Evolutionary conservation across 2,797 vertebrate genomes (phyloP).

Genomic region (Sebastes jordani): DNA sequence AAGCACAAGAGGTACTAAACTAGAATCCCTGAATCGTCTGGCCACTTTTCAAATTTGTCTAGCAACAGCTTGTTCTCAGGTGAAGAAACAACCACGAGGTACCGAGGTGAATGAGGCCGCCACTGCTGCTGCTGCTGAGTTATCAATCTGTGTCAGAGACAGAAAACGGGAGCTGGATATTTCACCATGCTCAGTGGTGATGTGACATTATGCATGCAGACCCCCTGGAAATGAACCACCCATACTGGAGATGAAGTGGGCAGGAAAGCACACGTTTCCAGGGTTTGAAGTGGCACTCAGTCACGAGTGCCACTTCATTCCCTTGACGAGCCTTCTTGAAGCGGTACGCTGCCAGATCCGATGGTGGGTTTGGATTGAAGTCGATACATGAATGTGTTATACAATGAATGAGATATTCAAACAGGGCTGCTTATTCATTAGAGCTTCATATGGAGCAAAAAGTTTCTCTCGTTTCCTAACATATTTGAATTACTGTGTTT

Average conservation of each 20-base stretch:
- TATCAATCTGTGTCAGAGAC: conserved; percentile 31
- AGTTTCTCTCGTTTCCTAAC: not conserved
- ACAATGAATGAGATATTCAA: conserved; percentile 32
- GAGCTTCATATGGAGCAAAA: not conserved
- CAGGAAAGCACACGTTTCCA: conserved; percentile 59
- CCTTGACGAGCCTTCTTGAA: conserved; percentile 50
- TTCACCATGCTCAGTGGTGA: conserved; percentile 26
- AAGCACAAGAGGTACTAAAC: not conserved
- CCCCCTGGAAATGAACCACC: conserved; percentile 53
- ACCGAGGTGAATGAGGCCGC: not conserved
- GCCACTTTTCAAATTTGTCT: not conserved
- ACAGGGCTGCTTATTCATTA: conserved; percentile 29
- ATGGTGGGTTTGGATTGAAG: conserved; percentile 36
- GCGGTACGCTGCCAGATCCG: conserved; percentile 33
- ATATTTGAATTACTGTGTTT: not conserved
- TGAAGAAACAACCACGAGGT: not conserved
- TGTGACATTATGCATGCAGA: conserved; percentile 59
- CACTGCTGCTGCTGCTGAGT: not conserved
- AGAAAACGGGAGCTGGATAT: conserved; percentile 26
- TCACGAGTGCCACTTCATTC: conserved; percentile 58
- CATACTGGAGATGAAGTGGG: conserved; percentile 57
- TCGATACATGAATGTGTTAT: conserved; percentile 33
- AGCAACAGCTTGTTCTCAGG: not conserved
- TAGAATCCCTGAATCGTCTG: not conserved
- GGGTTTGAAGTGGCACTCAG: conserved; percentile 63